Conservation (phyloP, 2,888 invertebrate genomes). For the Tipula confusa region DNA sequence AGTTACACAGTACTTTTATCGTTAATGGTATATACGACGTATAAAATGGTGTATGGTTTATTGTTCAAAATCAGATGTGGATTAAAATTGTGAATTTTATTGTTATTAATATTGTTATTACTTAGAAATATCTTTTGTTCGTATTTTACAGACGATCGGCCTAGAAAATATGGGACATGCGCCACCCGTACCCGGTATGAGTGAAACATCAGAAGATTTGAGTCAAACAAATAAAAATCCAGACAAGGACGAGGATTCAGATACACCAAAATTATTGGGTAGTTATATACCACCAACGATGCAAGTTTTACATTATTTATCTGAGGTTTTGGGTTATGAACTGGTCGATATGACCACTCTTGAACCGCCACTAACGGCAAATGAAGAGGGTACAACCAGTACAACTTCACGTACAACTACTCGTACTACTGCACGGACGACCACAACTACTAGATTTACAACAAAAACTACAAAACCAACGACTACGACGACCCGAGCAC, state of each 20-base stretch:
- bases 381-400: conserved; percentile 34
- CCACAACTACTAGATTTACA: background rate
- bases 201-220: background rate
- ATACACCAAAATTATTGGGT: conserved; percentile 40
- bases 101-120: conserved; percentile 5
- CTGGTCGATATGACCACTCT: conserved; percentile 45
- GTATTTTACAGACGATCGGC: background rate
- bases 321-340: conserved; percentile 49
- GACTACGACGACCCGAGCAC: conserved; percentile 30
- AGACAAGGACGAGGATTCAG: background rate
- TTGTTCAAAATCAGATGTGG: background rate
- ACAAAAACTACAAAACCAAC: background rate
- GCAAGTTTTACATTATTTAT: conserved; percentile 50
- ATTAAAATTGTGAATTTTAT: background rate
- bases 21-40: background rate
- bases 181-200: conserved; percentile 29
- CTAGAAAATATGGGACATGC: conserved; percentile 17
- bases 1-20: background rate
- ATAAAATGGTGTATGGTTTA: background rate
- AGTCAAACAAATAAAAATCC: background rate
- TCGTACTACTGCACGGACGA: background rate
- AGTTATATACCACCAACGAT: conserved; percentile 49
- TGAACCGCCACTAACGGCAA: conserved; percentile 46
- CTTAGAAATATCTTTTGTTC: background rate
- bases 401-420: background rate